Percentiles rank a stretch among this genome's conserved stretches.
Conservation (phyloP, 2,113 vertebrate species). For the Gadus macrocephalus region DNA sequence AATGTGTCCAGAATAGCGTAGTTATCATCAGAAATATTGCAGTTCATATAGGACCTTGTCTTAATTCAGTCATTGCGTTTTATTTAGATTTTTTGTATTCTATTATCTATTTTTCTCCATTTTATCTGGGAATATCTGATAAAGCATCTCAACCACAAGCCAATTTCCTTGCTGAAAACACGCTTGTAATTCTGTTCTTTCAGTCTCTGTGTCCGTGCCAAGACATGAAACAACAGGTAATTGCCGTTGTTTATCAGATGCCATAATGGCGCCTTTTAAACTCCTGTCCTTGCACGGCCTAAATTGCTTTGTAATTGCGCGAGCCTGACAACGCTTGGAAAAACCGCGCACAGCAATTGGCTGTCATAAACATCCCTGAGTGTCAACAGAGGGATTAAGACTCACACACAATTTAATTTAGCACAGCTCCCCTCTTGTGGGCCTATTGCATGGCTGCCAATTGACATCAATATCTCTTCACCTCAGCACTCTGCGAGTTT, state of each 20-base stretch:
- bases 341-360: constrained; percentile 18
- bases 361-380: constrained; percentile 15
- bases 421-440: neutral
- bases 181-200: constrained; percentile 38
- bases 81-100: too few species aligned
- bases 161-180: too few species aligned
- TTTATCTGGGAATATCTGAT: too few species aligned
- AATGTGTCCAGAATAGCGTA: too few species aligned
- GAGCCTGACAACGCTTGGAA: constrained; percentile 47
- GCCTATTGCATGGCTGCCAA: neutral
- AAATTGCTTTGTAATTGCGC: constrained; percentile 67
- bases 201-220: constrained; percentile 42
- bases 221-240: constrained; percentile 61
- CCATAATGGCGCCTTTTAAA: constrained; percentile 63
- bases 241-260: constrained; percentile 60
- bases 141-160: too few species aligned
- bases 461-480: neutral
- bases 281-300: constrained; percentile 26
- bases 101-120: too few species aligned
- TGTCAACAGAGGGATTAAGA: constrained; percentile 11
- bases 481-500: neutral
- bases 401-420: constrained; percentile 9
- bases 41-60: too few species aligned
- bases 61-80: too few species aligned
- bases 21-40: too few species aligned